Percentiles rank a stretch among this genome's conserved stretches.
Evolutionary conservation across 2,797 vertebrate genomes (phyloP).

Genomic region (Mastacembelus armatus): DNA sequence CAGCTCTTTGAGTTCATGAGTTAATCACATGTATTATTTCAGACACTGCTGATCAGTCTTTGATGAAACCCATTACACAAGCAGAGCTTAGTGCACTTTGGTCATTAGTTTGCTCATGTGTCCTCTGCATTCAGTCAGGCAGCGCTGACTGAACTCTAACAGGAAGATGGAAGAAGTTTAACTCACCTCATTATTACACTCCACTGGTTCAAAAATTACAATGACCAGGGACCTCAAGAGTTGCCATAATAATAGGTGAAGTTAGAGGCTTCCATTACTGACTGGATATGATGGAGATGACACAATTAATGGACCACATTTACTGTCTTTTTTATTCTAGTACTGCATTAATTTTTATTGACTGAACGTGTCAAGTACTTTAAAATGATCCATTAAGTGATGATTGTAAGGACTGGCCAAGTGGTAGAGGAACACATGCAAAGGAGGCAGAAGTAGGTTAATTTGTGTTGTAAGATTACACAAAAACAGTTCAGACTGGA

Average conservation of each 20-base stretch:
- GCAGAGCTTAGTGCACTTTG: not conserved
- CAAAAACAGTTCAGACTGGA: too few relatives aligned
- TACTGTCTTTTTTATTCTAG: not conserved
- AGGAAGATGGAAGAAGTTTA: not conserved
- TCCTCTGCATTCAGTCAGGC: slow-evolving; percentile 18
- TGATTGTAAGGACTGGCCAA: too few relatives aligned
- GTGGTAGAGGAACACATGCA: too few relatives aligned
- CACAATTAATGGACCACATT: not conserved
- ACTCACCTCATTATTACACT: slow-evolving; percentile 2
- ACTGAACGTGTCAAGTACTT: too few relatives aligned
- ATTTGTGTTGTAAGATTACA: too few relatives aligned
- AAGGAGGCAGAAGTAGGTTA: too few relatives aligned
- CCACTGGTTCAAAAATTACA: not conserved
- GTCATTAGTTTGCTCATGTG: slow-evolving; percentile 8
- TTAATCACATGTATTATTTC: slow-evolving; percentile 27
- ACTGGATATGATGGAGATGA: not conserved
- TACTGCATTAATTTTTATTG: too few relatives aligned
- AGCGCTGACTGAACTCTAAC: slow-evolving; percentile 1
- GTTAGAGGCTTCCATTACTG: not conserved
- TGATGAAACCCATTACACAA: slow-evolving; percentile 27
- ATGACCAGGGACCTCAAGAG: not conserved
- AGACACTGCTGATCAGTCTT: slow-evolving; percentile 25
- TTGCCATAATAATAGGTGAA: not conserved
- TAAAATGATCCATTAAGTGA: too few relatives aligned
- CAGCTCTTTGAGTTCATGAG: not conserved